phyloP scores from a whole-genome alignment of 2,888 invertebrate species.

The Masnerella sp. region DNA sequence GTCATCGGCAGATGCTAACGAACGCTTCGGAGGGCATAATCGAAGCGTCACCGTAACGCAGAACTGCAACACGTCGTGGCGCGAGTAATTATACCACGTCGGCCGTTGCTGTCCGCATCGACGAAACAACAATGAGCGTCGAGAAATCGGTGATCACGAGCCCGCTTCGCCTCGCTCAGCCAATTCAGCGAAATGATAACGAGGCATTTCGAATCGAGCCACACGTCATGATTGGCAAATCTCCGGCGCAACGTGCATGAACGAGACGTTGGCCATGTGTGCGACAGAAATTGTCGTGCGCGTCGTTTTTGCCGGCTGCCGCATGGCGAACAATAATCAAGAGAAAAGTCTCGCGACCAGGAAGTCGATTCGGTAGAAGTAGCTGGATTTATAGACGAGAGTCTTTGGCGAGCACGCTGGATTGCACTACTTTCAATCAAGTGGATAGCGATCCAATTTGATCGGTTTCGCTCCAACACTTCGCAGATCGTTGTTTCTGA shows the following conservation, averaged over 20 bases:
- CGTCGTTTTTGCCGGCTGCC: too few species aligned
- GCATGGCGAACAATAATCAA: slow-evolving; percentile 19
- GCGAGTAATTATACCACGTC: slow-evolving; percentile 65
- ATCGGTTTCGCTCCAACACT: slow-evolving; percentile 52
- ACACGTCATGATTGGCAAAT: slow-evolving; percentile 55
- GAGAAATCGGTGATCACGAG: slow-evolving; percentile 55
- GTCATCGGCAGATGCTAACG: slow-evolving; percentile 66
- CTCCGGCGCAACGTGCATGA: slow-evolving; percentile 8
- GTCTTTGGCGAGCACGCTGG: slow-evolving; percentile 3
- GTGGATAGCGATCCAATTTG: slow-evolving; percentile 40
- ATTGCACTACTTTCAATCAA: slow-evolving; percentile 51
- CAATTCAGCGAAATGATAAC: slow-evolving; percentile 75
- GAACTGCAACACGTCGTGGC: slow-evolving; percentile 65
- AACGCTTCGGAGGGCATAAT: slow-evolving; percentile 74
- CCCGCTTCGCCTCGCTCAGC: slow-evolving; percentile 60
- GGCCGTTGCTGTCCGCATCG: slow-evolving; percentile 56
- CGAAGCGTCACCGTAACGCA: slow-evolving; percentile 75
- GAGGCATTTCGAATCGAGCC: slow-evolving; percentile 67
- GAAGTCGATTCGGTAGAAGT: slow-evolving; percentile 25
- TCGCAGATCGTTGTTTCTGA: slow-evolving; percentile 26
- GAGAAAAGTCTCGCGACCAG: slow-evolving; percentile 22
- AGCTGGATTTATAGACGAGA: slow-evolving; percentile 17
- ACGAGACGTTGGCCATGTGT: slow-evolving; percentile 3
- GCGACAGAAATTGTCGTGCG: slow-evolving; percentile 1
- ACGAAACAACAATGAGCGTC: slow-evolving; percentile 54